These are phyloP conservation scores for Athene noctua DNA, from an alignment of 2,113 vertebrate genomes.

Conservation along the genomic window DNA sequence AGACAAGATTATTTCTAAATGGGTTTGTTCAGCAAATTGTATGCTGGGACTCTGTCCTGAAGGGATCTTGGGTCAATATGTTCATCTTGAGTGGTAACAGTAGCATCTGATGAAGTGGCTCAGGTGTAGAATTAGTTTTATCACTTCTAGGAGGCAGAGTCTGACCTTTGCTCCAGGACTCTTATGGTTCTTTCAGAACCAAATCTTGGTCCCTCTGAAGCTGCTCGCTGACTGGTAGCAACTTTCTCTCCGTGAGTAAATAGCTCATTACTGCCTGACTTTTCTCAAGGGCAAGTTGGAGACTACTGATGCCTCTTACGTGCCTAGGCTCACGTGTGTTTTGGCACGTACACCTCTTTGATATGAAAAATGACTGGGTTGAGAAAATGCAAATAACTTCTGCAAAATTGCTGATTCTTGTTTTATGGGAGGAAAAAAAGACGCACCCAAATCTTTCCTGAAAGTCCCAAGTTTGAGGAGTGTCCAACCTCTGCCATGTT, in stretches of 20 bases:
- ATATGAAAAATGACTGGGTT: constrained; percentile 10
- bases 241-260: background rate
- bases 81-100: background rate
- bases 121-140: background rate
- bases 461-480: background rate
- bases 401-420: constrained; percentile 35
- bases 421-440: background rate
- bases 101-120: background rate
- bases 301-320: background rate
- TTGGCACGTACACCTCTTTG: constrained; percentile 28
- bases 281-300: constrained; percentile 14
- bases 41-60: background rate
- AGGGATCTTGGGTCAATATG: background rate
- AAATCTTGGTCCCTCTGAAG: background rate
- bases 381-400: constrained; percentile 34
- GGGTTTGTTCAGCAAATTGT: background rate
- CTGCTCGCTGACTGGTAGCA: background rate
- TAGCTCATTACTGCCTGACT: background rate
- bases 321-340: constrained; percentile 8
- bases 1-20: background rate
- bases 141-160: background rate
- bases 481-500: background rate
- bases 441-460: background rate
- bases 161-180: background rate
- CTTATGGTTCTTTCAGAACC: background rate